These are phyloP conservation scores for Cephalopachus bancanus DNA, from an alignment of 2,797 vertebrate species.

Conservation along the genomic window DNA sequence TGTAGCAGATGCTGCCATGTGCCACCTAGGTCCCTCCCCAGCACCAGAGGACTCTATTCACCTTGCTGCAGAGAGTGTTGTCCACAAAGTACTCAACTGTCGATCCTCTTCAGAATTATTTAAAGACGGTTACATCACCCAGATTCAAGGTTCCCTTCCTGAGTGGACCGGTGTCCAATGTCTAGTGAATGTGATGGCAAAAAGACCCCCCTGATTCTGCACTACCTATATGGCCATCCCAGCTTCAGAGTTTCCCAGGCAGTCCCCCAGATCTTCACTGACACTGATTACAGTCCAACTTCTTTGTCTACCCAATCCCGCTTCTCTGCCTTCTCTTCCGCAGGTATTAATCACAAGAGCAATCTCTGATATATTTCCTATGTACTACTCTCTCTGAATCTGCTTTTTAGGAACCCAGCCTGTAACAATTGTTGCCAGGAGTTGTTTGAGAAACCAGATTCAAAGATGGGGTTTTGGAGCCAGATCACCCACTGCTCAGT, in stretches of 20 bases:
- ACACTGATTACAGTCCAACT: not conserved
- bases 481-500: not conserved
- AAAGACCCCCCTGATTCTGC: not conserved
- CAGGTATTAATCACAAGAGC: not conserved
- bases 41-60: not conserved
- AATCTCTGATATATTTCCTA: not conserved
- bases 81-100: not conserved
- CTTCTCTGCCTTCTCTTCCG: not conserved
- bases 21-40: not conserved
- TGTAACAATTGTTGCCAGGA: not conserved
- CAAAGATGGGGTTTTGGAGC: not conserved
- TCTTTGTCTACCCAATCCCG: not conserved
- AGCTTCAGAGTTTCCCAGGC: not conserved
- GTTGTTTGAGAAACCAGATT: not conserved
- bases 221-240: not conserved
- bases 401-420: not conserved
- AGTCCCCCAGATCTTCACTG: not conserved
- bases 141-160: not conserved
- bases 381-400: not conserved
- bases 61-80: not conserved
- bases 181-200: not conserved
- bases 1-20: not conserved
- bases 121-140: not conserved
- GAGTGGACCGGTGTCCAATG: not conserved
- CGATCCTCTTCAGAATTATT: not conserved